A percentile compares a stretch with the other conserved stretches of the same genome.
Evolutionary conservation across 2,797 vertebrate species (phyloP).

Genomic region (Rhabdomys pumilio): DNA sequence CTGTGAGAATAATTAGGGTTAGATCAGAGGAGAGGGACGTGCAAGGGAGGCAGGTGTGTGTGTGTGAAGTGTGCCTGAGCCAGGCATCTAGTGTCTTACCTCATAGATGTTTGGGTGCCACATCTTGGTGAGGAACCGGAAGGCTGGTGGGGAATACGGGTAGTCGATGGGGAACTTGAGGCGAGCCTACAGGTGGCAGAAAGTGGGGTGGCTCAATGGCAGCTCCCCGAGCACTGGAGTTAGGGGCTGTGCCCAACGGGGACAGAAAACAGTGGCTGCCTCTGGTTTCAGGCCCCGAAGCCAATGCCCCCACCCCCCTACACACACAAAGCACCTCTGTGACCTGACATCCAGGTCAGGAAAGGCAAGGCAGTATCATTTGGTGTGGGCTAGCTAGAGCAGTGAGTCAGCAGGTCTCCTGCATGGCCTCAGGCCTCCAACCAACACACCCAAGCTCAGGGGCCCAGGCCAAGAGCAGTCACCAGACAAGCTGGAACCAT

Average conservation of each 20-base stretch:
- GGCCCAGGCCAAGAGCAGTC: not conserved
- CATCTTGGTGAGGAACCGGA: conserved; percentile 99
- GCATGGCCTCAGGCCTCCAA: not conserved
- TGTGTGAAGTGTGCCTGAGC: not conserved
- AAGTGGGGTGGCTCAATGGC: not conserved
- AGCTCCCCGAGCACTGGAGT: not conserved
- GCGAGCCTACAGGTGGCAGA: conserved; percentile 91
- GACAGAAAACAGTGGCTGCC: not conserved
- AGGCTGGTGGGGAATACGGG: conserved; percentile 98
- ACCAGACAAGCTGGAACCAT: not conserved
- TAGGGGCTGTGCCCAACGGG: no score
- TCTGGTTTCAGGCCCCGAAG: not conserved
- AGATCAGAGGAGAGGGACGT: not conserved
- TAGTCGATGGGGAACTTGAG: conserved; percentile 99
- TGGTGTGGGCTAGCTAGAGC: no score
- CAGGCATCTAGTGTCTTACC: conserved; percentile 87
- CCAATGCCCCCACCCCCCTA: not conserved
- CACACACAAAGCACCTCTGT: not conserved
- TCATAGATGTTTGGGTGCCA: conserved; percentile 99
- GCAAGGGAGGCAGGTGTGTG: not conserved
- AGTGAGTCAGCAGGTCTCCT: not conserved
- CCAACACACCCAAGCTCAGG: not conserved
- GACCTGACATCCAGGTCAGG: not conserved
- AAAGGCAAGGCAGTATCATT: not conserved
- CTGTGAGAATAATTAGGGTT: conserved; percentile 81